Evolutionary conservation across 2,888 invertebrate species (phyloP).

Genomic region (Trichopria drosophilae): DNA sequence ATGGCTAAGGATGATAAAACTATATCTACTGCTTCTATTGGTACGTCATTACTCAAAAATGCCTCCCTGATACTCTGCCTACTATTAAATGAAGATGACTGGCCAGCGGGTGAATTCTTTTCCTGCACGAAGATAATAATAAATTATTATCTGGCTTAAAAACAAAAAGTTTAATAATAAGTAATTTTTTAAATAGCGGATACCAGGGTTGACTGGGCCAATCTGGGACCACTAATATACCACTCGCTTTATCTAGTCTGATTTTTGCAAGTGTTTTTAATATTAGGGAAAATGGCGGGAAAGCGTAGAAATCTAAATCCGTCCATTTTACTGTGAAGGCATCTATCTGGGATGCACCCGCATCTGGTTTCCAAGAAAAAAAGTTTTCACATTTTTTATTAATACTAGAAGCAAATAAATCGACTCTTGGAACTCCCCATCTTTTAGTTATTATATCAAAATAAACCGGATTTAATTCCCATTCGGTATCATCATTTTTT

Average conservation of each 20-base stretch:
- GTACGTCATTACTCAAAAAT: too few relatives aligned
- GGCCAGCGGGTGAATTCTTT: too few relatives aligned
- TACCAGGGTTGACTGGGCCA: constrained; percentile 26
- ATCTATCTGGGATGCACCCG: constrained; percentile 17
- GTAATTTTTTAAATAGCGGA: constrained; percentile 9
- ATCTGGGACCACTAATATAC: constrained; percentile 26
- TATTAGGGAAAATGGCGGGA: constrained; percentile 23
- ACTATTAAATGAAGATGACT: too few relatives aligned
- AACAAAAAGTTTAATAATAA: constrained; percentile 10
- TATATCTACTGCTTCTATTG: too few relatives aligned
- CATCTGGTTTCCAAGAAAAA: constrained; percentile 24
- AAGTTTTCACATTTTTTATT: constrained; percentile 29
- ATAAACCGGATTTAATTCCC: constrained; percentile 19
- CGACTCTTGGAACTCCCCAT: constrained; percentile 21
- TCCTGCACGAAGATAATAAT: constrained; percentile 19
- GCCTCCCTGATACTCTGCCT: too few relatives aligned
- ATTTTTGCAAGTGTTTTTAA: constrained; percentile 21
- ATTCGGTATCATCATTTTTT: constrained; percentile 32
- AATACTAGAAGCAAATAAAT: constrained; percentile 30
- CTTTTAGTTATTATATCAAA: constrained; percentile 13
- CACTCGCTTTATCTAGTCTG: constrained; percentile 14
- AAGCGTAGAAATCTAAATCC: constrained; percentile 22
- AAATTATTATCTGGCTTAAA: constrained; percentile 15
- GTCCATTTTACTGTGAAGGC: constrained; percentile 29
- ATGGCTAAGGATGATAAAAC: too few relatives aligned